Base-by-base conservation (phyloP, 2,888 invertebrate genomes). In the Smittia aterrima region DNA sequence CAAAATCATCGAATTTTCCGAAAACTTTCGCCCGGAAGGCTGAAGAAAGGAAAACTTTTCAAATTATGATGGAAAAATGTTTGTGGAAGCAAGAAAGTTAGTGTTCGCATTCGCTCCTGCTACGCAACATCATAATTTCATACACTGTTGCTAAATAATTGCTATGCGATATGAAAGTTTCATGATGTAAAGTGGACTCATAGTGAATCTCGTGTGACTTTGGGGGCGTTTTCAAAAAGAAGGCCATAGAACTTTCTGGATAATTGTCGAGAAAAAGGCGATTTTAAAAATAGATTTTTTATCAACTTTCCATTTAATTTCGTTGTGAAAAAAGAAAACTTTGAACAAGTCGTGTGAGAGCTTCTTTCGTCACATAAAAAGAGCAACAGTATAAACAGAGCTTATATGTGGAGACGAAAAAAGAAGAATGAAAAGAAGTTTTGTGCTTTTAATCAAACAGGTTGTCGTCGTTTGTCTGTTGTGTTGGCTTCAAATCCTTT, bases 301-400 rank as follows among this genome's bases (percentile, higher is more conserved):
- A 32, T 3, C 3, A 32, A 32, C 32, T 32, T 32, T 32, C 32
- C 32, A 32, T 32, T 32, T 32, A 32, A 32, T 9, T 32, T 32
- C 47, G 47, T 11, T 11, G n/a, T 13, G 16, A 47, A 47, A 47
- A 47, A 47, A 16, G 47, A 47, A 47, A n/a, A n/a, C n/a, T 47
- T 16, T n/a, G 47, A 47, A 47, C n/a, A 47, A 47, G 16, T 47
- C 47, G 47, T 6, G 47, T 4, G 47, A 11, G 11, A 47, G 11
- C 4, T 11, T 47, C 32, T 47, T 3, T n/a, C 47, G n/a, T n/a
- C 47, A 32, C 32, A 32, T 32, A 32, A 32, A n/a, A n/a, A 32
- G 47, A 58, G 58, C 58, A 58, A 58, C 58, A 58, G 58, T n/a
- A 58, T 58, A 58, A 58, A 58, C 47, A 47, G 47, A 47, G 47